These are phyloP conservation scores for Sceloporus tristichus DNA, from an alignment of 2,113 vertebrate species.

Conservation along the genomic window DNA sequence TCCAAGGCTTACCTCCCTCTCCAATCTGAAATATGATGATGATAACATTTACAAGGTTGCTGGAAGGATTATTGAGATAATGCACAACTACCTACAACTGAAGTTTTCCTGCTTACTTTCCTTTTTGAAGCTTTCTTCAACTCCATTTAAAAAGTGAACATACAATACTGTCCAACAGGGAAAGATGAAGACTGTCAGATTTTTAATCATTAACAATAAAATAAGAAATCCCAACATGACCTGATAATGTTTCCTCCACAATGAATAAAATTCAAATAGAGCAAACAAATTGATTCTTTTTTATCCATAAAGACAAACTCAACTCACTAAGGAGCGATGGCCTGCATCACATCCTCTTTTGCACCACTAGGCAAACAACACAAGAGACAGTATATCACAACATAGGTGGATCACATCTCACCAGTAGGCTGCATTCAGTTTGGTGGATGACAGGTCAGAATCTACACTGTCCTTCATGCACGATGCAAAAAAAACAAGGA, in stretches of 20 bases:
- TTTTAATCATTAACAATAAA: constrained; percentile 69
- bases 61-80: not conserved
- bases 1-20: not conserved
- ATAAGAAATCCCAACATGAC: constrained; percentile 70
- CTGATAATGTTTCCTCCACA: constrained; percentile 73
- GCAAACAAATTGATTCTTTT: constrained; percentile 56
- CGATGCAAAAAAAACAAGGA: not conserved
- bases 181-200: constrained; percentile 67
- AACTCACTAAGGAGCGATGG: not conserved
- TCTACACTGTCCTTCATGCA: not conserved
- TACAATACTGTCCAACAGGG: constrained; percentile 64
- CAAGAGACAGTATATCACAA: not conserved
- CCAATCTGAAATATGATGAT: not conserved
- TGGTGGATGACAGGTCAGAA: not conserved
- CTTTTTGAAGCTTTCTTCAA: not conserved
- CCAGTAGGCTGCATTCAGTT: not conserved
- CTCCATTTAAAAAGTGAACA: constrained; percentile 60
- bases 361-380: not conserved
- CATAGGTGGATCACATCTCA: no score
- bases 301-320: constrained; percentile 36
- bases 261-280: constrained; percentile 71
- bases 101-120: not conserved
- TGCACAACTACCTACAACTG: not conserved
- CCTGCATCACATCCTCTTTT: not conserved
- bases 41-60: not conserved